Percentiles rank a stretch among this genome's conserved stretches.
Conservation (phyloP, 1,140 invertebrate species). For the Neodiprion lecontei region DNA sequence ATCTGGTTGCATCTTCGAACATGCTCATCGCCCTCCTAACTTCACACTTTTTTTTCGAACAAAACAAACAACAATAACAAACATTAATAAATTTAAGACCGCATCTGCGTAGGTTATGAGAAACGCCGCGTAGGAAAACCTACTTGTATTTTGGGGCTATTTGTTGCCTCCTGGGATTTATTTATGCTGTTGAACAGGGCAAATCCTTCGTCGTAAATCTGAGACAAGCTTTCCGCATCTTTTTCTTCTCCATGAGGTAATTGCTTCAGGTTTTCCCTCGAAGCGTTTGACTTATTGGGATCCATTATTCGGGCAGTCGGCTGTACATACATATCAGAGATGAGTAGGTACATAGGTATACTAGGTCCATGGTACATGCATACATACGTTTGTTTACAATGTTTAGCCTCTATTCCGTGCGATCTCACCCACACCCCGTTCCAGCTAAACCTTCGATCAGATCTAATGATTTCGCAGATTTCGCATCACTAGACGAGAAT, state of each 20-base stretch:
- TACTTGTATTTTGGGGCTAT: constrained; percentile 69
- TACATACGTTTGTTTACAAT: too few relatives aligned
- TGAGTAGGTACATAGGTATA: too few relatives aligned
- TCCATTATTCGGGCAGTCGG: neutral
- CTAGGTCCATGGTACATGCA: too few relatives aligned
- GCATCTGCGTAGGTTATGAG: constrained; percentile 27
- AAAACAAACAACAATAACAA: constrained; percentile 14
- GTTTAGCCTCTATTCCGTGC: too few relatives aligned
- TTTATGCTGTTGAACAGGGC: constrained; percentile 65
- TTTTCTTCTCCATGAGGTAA: neutral
- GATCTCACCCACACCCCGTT: too few relatives aligned
- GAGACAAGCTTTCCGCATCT: constrained; percentile 51
- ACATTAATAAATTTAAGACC: constrained; percentile 19
- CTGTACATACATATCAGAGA: too few relatives aligned
- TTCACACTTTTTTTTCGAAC: constrained; percentile 61
- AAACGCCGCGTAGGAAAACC: constrained; percentile 20
- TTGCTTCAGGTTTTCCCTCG: constrained; percentile 10
- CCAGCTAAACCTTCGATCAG: too few relatives aligned
- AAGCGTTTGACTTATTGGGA: neutral
- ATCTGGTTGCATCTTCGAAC: constrained; percentile 78
- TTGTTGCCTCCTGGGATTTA: constrained; percentile 66
- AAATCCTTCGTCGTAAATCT: constrained; percentile 69
- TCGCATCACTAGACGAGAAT: too few relatives aligned
- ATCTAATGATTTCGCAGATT: too few relatives aligned
- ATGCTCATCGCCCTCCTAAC: constrained; percentile 74